phyloP scores from a whole-genome alignment of 2,888 invertebrate genomes.

The Dorcus parallelipipedus region DNA sequence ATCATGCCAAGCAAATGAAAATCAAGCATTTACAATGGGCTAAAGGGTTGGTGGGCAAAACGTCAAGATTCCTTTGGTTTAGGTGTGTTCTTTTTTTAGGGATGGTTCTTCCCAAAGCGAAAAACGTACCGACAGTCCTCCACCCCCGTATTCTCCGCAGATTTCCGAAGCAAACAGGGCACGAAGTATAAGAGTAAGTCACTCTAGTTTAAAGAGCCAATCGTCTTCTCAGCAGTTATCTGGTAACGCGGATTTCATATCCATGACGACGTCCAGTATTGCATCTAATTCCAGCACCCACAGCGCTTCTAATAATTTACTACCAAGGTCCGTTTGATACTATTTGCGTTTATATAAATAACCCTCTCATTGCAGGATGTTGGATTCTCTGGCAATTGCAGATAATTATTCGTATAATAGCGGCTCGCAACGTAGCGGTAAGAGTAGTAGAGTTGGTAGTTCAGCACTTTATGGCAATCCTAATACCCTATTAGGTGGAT shows the following conservation, averaged over 20 bases:
- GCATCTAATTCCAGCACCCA: slow-evolving; percentile 30
- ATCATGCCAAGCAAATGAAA: slow-evolving; percentile 60
- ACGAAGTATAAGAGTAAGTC: slow-evolving; percentile 26
- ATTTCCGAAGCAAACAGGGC: slow-evolving; percentile 29
- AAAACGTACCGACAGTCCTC: slow-evolving; percentile 45
- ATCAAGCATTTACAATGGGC: slow-evolving; percentile 43
- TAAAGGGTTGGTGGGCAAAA: slow-evolving; percentile 27
- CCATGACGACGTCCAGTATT: slow-evolving; percentile 27
- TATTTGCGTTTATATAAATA: not conserved
- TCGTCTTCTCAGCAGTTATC: slow-evolving; percentile 18
- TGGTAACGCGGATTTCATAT: slow-evolving; percentile 21
- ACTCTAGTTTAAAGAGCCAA: slow-evolving; percentile 25
- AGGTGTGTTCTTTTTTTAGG: slow-evolving; percentile 12
- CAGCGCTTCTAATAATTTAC: slow-evolving; percentile 27
- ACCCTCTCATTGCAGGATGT: slow-evolving; percentile 28
- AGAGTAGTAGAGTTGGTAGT: slow-evolving; percentile 29
- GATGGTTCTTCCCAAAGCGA: slow-evolving; percentile 19
- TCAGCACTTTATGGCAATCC: slow-evolving; percentile 37
- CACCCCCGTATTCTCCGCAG: slow-evolving; percentile 49
- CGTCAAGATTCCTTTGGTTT: slow-evolving; percentile 8
- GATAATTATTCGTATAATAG: slow-evolving; percentile 27
- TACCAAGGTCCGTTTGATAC: slow-evolving; percentile 28
- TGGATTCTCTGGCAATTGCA: slow-evolving; percentile 30
- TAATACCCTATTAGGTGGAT: slow-evolving; percentile 31
- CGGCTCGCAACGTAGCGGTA: slow-evolving; percentile 26